These are phyloP conservation scores for Paramuricea clavata DNA, from an alignment of 92 coral and sea anemone genomes.

Conservation along the genomic window DNA sequence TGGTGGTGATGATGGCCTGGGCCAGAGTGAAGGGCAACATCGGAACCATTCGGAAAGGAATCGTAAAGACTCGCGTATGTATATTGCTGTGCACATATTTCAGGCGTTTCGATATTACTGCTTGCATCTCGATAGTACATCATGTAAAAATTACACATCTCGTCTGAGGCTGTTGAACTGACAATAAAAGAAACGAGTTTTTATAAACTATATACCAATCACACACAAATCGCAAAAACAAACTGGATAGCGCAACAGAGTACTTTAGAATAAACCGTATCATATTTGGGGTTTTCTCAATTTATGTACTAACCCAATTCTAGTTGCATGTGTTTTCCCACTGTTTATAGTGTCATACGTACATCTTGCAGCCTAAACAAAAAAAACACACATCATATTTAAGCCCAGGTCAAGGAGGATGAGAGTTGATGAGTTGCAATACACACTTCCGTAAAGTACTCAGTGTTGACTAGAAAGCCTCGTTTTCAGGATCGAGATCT, in stretches of 20 bases:
- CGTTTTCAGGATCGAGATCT: no score
- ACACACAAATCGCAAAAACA: no score
- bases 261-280: no score
- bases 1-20: conserved; percentile 34
- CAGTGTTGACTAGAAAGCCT: no score
- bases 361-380: conserved; percentile 85
- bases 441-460: no score
- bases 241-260: no score
- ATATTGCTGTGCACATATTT: background rate
- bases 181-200: background rate
- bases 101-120: background rate
- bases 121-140: conserved; percentile 86
- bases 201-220: no score
- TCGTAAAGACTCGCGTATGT: conserved; percentile 5
- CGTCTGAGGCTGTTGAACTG: conserved; percentile 83
- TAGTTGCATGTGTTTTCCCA: conserved; percentile 63
- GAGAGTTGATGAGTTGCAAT: no score
- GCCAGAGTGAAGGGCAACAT: conserved; percentile 27
- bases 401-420: no score
- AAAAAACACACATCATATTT: background rate
- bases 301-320: conserved; percentile 75
- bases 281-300: no score
- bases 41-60: conserved; percentile 33
- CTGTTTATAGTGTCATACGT: conserved; percentile 84
- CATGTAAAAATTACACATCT: conserved; percentile 98